Evolutionary conservation across 2,113 vertebrate genomes (phyloP), one percentile per base, ranked within the genome.

Genomic region (Forbesichthys agassizii): DNA sequence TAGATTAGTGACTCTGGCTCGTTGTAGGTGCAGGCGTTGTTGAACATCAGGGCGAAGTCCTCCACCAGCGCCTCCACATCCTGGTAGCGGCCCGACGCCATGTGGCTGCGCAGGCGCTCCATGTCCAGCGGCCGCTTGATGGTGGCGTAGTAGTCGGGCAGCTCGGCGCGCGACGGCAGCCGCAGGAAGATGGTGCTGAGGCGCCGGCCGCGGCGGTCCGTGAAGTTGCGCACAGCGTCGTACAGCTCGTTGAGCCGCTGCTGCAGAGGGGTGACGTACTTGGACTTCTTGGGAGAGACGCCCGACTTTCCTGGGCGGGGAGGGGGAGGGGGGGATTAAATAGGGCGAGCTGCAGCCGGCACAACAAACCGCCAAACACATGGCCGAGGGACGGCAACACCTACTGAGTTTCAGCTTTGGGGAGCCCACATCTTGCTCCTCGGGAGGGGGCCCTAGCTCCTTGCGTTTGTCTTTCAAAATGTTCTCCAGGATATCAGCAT

Each of bases 1-100:
- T 99, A 99, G 88, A 99, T 99, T 78, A 99, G 92, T 48, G 98
- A 99, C 79, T 99, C 98, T 0, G 98, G 98, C 80, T 99, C 98
- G 0, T 99, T 99, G 76, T 99, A 99, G 0, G 96, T 98, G 84
- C 98, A 99, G 11, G 98, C 98, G 0, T 99, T 99, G 85, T 99
- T 98, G 91, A 99, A 99, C 98, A 99, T 99, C 88, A 98, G 94
- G 33, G 96, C 94, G 14, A 99, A 98, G 86, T 99, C 98, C 71
- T 99, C 98, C 63, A 96, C 94, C 92, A 99, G 93, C 12, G 95
- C 93, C 64, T 99, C 97, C 0, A 98, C 94, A 33, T 99, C 97
- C 88, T 99, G 98, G 89, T 97, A 99, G 12, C 98, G 98, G 52
- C 97, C 96, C 5, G 92, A 94, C 69, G 94, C 95, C 95, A 99